Base-by-base conservation (phyloP, 2,888 invertebrate species). In the Dynastes tityus region DNA sequence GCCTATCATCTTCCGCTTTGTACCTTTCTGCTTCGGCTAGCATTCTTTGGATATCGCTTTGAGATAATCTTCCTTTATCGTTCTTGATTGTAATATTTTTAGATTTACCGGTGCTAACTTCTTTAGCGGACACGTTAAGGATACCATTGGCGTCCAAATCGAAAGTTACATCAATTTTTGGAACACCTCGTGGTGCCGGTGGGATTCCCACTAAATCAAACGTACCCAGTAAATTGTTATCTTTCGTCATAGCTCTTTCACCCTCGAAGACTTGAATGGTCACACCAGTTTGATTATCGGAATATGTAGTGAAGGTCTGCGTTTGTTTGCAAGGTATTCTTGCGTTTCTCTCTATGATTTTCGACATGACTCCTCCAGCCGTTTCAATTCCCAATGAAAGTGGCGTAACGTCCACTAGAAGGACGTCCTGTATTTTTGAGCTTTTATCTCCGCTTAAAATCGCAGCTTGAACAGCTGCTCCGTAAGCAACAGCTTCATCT, bases 11-110 rank as follows among this genome's bases (percentile, higher is more conserved):
- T 84, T 95, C 94, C 55, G 93, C 94, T 67, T 91, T 91, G 88
- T 94, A 95, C 67, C 89, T 89, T 84, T 95, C 95, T 0, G 95
- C 95, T 81, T 95, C 95, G 1, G 91, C 88, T 32, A 95, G 88
- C 95, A 95, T 96, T 80, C 93, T 91, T 81, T 96, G 95, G 80
- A 96, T 96, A 84, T 96, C 96, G 3, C 93, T 92, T 86, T 95
- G 94, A 22, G 95, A 94, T 73, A 96, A 90, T 5, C 96, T 91
- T 0, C 96, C 95, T 85, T 94, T 95, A 89, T 96, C 95, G 89
- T 96, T 96, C 86, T 94, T 94, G 81, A 96, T 96, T 64, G 94
- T 94, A 80, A 96, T 95, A 85, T 94, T 93, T 87, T 93, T 94
- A 80, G 91, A 92, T 81, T 94, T 94, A 4, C 92, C 92, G 0